Base-by-base conservation (phyloP, 2,888 invertebrate genomes). In the Liposcelis brunnea region DNA sequence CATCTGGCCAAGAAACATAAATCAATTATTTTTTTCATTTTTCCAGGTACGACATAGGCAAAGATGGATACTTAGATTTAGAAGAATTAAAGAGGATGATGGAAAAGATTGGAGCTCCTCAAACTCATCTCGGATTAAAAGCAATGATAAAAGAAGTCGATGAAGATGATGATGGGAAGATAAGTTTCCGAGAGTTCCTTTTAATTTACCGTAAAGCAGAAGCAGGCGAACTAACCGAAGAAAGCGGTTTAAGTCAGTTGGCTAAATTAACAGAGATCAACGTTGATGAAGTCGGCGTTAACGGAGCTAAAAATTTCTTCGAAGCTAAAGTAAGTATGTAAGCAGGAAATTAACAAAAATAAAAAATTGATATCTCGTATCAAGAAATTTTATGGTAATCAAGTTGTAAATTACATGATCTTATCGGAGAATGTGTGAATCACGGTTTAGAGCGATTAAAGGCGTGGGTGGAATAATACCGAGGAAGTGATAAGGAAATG, bases 21-120 rank as follows among this genome's bases (percentile, higher is more conserved):
- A n/a, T n/a, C n/a, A n/a, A n/a, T n/a, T n/a, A n/a, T 26, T 26
- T 26, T 42, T 14, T 54, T 49, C 52, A 47, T 52, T 45, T 46
- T 71, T 71, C 2, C 70, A 94, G 93, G 65, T 94, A 85, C 63
- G 93, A 94, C 61, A 80, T 80, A 50, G 85, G 85, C 35, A 75
- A 71, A 51, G 93, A 95, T 63, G 89, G 87, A 34, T 93, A 74
- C 61, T 72, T 95, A 53, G 89, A 90, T 63, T 67, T 95, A 51
- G 75, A 75, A 19, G 94, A 95, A 64, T 68, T 95, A 52, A 95
- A 95, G 63, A 69, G 81, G 19, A 93, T 94, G 91, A 94, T 94
- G 94, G 95, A 95, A 64, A 80, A 86, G 49, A 66, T 95, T 46
- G 90, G 87, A 8, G 91, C 87, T 2, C 94, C 95, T 11, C 95